Percentiles rank a stretch among this genome's conserved stretches.
Evolutionary conservation across 2,113 vertebrate genomes (phyloP).

Genomic region (Lontra canadensis): DNA sequence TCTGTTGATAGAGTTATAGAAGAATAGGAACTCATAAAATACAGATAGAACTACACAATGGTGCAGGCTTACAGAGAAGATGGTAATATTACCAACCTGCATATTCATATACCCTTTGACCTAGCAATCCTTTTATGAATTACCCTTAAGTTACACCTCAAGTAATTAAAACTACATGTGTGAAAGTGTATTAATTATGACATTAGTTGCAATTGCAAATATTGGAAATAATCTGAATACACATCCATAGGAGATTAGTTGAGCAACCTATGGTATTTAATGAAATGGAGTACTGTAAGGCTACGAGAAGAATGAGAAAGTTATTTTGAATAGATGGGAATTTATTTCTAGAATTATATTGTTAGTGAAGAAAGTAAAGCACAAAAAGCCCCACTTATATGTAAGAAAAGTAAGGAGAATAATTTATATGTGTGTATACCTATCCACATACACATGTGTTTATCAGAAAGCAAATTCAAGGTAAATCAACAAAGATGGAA

Average conservation of each 20-base stretch:
- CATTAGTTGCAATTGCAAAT: neutral
- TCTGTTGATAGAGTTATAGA: neutral
- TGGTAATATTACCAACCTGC: neutral
- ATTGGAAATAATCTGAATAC: neutral
- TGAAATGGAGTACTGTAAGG: neutral
- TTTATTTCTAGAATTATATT: neutral
- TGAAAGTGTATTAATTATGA: neutral
- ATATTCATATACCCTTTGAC: neutral
- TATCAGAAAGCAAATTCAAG: neutral
- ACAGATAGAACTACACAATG: neutral
- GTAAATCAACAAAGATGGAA: neutral
- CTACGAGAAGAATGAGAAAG: neutral
- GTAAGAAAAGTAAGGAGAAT: neutral
- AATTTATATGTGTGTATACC: neutral
- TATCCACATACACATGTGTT: neutral
- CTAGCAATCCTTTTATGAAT: neutral
- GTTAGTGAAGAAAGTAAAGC: neutral
- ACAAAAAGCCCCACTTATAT: neutral
- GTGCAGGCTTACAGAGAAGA: neutral
- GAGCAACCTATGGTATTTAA: neutral
- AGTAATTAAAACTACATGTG: neutral
- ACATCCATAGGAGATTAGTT: neutral
- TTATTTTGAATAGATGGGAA: neutral
- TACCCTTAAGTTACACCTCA: neutral
- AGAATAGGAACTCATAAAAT: neutral